Conservation (phyloP, 2,113 vertebrate species). For the Chelonoidis abingdonii region DNA sequence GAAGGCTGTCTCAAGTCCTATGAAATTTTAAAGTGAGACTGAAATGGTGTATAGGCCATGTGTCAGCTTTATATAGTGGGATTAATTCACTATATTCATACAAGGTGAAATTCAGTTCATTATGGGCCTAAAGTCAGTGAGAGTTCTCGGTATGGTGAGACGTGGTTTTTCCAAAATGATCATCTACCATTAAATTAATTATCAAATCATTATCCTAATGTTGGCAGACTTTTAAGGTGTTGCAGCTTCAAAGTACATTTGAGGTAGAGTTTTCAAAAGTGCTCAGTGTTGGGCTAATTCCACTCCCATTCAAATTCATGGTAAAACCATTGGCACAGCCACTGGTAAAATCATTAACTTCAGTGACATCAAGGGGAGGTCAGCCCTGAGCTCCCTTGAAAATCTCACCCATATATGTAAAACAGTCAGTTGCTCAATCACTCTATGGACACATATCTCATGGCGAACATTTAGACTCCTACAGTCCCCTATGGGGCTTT, state of each 20-base stretch:
- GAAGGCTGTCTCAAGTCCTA: rapidly evolving
- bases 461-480: slow-evolving; percentile 1
- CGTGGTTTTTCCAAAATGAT: background rate
- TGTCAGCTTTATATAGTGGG: background rate
- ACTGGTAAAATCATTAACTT: background rate
- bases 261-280: background rate
- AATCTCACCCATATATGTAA: background rate
- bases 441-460: background rate
- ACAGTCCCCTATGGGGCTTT: background rate
- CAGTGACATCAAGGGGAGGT: background rate
- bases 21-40: rapidly evolving
- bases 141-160: background rate
- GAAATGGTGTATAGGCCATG: rapidly evolving
- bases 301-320: background rate
- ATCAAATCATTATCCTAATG: background rate
- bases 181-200: background rate
- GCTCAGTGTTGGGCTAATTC: background rate
- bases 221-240: background rate
- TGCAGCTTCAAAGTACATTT: background rate
- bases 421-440: background rate
- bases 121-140: background rate
- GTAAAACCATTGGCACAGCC: rapidly evolving
- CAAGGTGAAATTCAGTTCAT: rapidly evolving
- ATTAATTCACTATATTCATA: background rate
- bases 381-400: background rate